A percentile compares a stretch with the other conserved stretches of the same genome.
phyloP scores from a whole-genome alignment of 2,113 vertebrate species.

The Pleuronectes platessa region DNA sequence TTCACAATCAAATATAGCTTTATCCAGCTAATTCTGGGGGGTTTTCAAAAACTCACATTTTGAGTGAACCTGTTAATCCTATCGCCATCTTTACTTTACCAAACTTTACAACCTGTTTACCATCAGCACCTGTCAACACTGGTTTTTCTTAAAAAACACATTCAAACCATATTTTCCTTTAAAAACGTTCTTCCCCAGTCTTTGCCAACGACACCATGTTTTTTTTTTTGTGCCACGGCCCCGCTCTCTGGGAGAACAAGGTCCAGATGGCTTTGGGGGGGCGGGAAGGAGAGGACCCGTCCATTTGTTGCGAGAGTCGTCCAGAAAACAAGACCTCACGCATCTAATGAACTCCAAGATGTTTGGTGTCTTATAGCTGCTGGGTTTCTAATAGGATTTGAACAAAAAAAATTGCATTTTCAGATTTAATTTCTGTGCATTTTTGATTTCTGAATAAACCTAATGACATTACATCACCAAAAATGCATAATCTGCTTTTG shows the following conservation, averaged over 20 bases:
- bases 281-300: background rate
- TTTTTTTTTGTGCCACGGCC: constrained; percentile 44
- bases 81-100: background rate
- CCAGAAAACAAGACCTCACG: constrained; percentile 7
- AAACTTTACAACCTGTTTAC: constrained; percentile 14
- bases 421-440: too few relatives aligned
- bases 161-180: background rate
- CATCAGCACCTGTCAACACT: constrained; percentile 20
- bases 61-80: background rate
- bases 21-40: background rate
- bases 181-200: background rate
- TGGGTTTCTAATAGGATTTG: background rate
- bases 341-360: background rate
- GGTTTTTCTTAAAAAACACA: background rate
- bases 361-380: background rate
- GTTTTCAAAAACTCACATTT: background rate
- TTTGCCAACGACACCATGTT: constrained; percentile 11
- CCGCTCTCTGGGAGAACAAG: constrained; percentile 68
- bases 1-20: background rate
- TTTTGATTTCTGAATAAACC: too few relatives aligned
- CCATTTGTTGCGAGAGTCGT: background rate
- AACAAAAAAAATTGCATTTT: too few relatives aligned
- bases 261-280: constrained; percentile 76
- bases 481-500: background rate
- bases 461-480: too few relatives aligned